Evolutionary conservation across 1,140 invertebrate species (phyloP), one percentile per base, ranked within the genome.

Genomic region (Atopsyche davidsoni): DNA sequence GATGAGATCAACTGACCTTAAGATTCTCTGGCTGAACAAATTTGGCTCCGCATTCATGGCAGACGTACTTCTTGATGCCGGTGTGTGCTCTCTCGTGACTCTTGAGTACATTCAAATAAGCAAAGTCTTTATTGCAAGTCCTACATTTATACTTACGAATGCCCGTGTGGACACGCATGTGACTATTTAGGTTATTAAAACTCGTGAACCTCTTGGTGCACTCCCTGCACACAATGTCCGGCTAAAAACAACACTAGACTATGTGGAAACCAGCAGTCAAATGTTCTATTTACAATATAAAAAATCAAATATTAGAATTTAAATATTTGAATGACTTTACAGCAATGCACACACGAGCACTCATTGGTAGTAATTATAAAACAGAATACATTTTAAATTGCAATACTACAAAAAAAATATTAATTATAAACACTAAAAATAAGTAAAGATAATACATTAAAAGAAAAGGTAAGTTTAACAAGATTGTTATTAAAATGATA

Each of bases 121-220:
- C 68, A 55, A 89, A 89, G 32, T 78, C 69, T 62, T 86, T 79
- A 31, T 83, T 84, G 65, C 88, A 92, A 49, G 79, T 78, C 24
- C 79, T 77, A 67, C 88, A 92, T 57, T 85, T 81, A 64, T 87
- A 90, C 66, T 87, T 84, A 54, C 87, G 78, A 64, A 87, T 85
- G 53, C 87, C 86, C 25, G 81, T 80, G 64, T 92, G 87, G 0
- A 85, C 89, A 4, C 87, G 80, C 32, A 85, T 68, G 65, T 92
- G 88, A 32, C 86, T 70, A 51, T 64, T 64, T 3, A 74, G 59
- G 48, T 65, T 71, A 3, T 67, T 65, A 14, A 68, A 57, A 1
- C 62, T 68, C 4, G 63, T 63, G 57, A 74, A 74, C 38, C 65
- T 64, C 53, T 74, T 74, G 34, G 68, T 65, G 56, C 72, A 74